Base-by-base conservation (phyloP, 2,888 invertebrate genomes). In the Andrena chrysosceles region DNA sequence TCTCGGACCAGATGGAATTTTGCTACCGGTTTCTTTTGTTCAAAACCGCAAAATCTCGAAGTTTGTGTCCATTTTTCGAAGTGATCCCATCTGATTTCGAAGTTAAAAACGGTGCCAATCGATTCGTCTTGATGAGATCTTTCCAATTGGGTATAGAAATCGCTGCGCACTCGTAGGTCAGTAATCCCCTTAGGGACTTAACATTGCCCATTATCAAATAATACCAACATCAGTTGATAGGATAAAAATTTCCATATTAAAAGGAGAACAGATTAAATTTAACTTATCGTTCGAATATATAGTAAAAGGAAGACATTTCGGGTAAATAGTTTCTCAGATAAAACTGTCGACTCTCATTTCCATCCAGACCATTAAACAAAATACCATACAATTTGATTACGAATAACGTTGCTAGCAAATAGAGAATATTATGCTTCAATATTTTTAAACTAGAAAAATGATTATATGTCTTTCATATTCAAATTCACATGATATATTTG, bases 261-360 rank as follows among this genome's bases (percentile, higher is more conserved):
- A 56, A 76, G 69, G 62, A 1, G 29, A 52, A 54, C 20, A 26
- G 35, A 42, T 64, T 56, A 64, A 64, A 60, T 68, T 62, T 49
- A 68, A 62, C 48, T 20, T 66, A 26, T 67, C 26, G 8, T 35
- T 23, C 54, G 48, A 74, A 77, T 49, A 7, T 42, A 26, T 56
- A 56, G 16, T 62, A 56, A 63, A 81, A 79, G 72, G 54, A 64
- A 64, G 78, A 81, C 71, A 20, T 67, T 71, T 26, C 16, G 8
- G 54, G 33, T 16, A 54, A 71, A 67, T 29, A 33, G 16, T 68
- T 66, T 35, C 20, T 31, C 64, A 66, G 42, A 42, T 64, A 56
- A 56, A 63, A n/a, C 26, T 16, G 48, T 71, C 16, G 20, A 26
- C 23, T 63, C 42, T 62, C 23, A 68, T 6, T 59, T 73, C 52